Conservation (phyloP, 2,888 invertebrate species). For the Pachliopta kotzebuea region DNA sequence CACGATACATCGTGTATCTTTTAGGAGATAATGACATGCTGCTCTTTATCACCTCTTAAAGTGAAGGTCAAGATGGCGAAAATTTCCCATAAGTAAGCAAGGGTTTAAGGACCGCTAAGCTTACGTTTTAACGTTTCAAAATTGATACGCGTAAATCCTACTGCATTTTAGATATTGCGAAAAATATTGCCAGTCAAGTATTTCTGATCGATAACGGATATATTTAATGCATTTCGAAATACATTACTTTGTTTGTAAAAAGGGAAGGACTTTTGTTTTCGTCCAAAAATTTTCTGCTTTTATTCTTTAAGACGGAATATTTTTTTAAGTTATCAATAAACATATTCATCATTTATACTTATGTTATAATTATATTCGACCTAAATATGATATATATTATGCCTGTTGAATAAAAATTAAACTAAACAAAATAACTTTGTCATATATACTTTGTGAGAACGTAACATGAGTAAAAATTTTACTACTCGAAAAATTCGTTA, state of each 20-base stretch:
- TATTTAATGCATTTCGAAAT: neutral
- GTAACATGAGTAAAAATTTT: neutral
- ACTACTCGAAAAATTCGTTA: neutral
- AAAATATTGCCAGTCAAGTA: neutral
- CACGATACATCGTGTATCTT: conserved; percentile 67
- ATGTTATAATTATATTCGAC: no score
- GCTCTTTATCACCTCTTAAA: conserved; percentile 51
- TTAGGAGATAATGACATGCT: conserved; percentile 57
- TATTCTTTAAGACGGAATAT: no score
- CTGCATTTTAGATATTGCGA: conserved; percentile 28
- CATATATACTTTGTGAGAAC: neutral
- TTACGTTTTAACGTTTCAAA: conserved; percentile 43
- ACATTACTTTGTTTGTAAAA: no score
- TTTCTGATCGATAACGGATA: neutral
- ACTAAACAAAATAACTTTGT: neutral
- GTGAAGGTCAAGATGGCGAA: conserved; percentile 55
- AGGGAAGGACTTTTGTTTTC: no score
- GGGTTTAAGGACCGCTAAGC: conserved; percentile 52
- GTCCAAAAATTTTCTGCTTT: neutral
- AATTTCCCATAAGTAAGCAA: conserved; percentile 50
- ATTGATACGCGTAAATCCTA: conserved; percentile 35
- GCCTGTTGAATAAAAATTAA: no score
- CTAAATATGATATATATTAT: no score
- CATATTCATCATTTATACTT: no score
- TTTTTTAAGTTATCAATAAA: no score